A percentile compares a stretch with the other conserved stretches of the same genome.
Evolutionary conservation across 2,888 invertebrate species (phyloP).

Genomic region (Dioctria linearis): DNA sequence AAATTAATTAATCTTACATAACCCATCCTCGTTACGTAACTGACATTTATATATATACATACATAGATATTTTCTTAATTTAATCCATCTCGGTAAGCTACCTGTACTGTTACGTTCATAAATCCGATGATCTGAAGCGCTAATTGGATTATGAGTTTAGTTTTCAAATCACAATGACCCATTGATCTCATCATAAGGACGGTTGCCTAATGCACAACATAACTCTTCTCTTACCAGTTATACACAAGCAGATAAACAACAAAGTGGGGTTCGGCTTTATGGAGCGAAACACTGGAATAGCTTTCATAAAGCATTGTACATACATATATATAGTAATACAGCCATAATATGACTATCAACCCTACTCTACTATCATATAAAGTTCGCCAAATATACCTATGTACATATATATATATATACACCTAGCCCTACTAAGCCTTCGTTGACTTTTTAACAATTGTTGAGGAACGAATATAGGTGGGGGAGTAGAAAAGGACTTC

Average conservation of each 20-base stretch:
- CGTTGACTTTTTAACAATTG: neutral
- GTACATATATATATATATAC: too few relatives aligned
- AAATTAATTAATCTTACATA: too few relatives aligned
- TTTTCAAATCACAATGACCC: constrained; percentile 37
- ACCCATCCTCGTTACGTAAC: neutral
- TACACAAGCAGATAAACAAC: constrained; percentile 9
- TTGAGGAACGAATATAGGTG: neutral
- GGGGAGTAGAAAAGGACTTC: neutral
- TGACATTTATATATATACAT: neutral
- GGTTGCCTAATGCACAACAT: constrained; percentile 27
- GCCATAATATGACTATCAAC: too few relatives aligned
- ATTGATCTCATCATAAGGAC: constrained; percentile 37
- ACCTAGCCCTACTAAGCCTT: neutral
- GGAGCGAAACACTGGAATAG: constrained; percentile 37
- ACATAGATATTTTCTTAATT: neutral
- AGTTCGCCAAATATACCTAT: neutral
- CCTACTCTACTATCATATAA: neutral
- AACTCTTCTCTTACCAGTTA: constrained; percentile 5
- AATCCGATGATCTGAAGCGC: neutral
- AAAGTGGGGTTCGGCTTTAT: constrained; percentile 16
- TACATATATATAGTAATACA: too few relatives aligned
- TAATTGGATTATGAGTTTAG: constrained; percentile 47
- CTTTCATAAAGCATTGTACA: neutral
- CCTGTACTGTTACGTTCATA: constrained; percentile 13
- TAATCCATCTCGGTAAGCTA: neutral